Base-by-base conservation (phyloP, 2,888 invertebrate species). In the Drosophila glabriapex region DNA sequence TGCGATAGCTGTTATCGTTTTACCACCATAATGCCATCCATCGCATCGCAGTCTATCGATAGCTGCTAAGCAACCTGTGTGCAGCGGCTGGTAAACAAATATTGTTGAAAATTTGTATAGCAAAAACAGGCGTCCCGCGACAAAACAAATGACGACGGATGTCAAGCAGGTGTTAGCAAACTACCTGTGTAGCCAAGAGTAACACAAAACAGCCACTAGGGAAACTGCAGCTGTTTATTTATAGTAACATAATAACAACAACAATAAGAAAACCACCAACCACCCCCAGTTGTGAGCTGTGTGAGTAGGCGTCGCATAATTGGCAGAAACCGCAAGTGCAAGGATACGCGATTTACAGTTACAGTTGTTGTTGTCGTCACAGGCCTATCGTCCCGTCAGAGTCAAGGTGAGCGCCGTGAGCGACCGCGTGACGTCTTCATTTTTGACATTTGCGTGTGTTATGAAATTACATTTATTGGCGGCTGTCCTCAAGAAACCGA, bases 401-500 rank as follows among this genome's bases (percentile, higher is more conserved):
- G 83, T 84, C 86, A 83, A 85, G 86, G 86, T 84, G 74, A 86
- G 81, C 66, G 52, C 43, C 56, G 56, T 39, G 39, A 62, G 53
- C 56, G 35, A 6, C 37, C 63, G 64, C 46, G 76, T 82, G 78
- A 73, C 73, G 85, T 76, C 68, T 73, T 71, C 60, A 60, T 73
- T 58, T 69, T 67, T 73, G 68, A 70, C 78, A 83, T 78, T 83
- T 78, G 86, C 85, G 83, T 85, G 76, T 83, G 80, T 78, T 80
- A 78, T 80, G 80, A 85, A 81, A 85, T 80, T 82, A 78, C 29
- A 68, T 68, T 72, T 76, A 69, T 73, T 81, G 67, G 56, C 67
- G 65, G 78, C 58, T 37, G 59, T 58, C 58, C 46, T 53, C 31
- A 52, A 35, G 28, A 28, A 55, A 54, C 52, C 33, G 22, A 43